These are phyloP conservation scores for Copidosoma aretas DNA, from an alignment of 2,888 invertebrate species.

Conservation along the genomic window DNA sequence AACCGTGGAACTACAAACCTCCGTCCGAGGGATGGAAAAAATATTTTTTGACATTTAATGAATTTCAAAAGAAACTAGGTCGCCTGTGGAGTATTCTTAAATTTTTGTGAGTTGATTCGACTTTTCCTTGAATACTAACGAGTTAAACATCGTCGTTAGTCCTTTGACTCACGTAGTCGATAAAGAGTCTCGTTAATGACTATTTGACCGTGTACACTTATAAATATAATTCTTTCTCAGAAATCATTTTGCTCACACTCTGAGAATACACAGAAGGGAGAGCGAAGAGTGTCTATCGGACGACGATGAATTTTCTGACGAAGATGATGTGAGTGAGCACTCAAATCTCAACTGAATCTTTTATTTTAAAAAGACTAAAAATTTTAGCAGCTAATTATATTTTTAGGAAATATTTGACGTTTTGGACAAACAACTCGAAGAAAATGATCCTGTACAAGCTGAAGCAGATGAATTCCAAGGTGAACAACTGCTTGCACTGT, in stretches of 20 bases:
- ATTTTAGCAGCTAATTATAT: not conserved
- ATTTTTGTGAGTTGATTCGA: too few species aligned
- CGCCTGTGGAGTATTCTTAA: too few species aligned
- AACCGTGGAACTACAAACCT: too few species aligned
- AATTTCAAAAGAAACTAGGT: too few species aligned
- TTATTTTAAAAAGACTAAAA: not conserved
- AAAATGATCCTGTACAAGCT: constrained; percentile 54
- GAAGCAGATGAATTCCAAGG: constrained; percentile 53
- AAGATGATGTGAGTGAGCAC: constrained; percentile 56
- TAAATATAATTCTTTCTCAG: constrained; percentile 39
- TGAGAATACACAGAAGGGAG: constrained; percentile 50
- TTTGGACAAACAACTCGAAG: constrained; percentile 56
- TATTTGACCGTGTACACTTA: too few species aligned
- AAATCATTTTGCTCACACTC: constrained; percentile 52
- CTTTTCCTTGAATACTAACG: too few species aligned
- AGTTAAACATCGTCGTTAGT: too few species aligned
- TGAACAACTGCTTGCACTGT: constrained; percentile 52
- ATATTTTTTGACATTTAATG: too few species aligned
- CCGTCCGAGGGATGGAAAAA: too few species aligned
- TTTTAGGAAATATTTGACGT: constrained; percentile 54
- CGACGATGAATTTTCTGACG: constrained; percentile 48
- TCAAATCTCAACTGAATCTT: too few species aligned
- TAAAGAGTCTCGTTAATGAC: too few species aligned
- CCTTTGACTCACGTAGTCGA: too few species aligned
- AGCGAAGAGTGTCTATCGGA: constrained; percentile 42